Conservation (phyloP, 1,140 invertebrate species). For the Macrotrachela quadricornifera region DNA sequence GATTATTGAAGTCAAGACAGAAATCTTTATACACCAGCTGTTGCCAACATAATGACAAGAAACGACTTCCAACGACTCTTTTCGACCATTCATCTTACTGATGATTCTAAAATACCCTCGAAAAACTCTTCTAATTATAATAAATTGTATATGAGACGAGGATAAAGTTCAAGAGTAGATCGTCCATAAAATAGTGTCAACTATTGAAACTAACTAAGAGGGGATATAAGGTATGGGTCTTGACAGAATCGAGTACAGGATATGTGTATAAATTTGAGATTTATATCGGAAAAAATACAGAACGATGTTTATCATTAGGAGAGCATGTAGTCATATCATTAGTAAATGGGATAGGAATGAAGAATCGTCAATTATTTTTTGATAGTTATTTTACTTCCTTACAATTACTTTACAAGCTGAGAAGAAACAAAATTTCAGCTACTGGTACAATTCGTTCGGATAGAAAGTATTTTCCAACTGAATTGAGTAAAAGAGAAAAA, state of each 20-base stretch:
- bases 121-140: no score
- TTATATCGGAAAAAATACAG: constrained; percentile 26
- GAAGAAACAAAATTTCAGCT: constrained; percentile 6
- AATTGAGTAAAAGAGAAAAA: constrained; percentile 10
- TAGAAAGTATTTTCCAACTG: background rate
- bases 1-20: no score
- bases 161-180: constrained; percentile 1
- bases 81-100: no score
- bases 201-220: constrained; percentile 19
- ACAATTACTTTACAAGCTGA: constrained; percentile 4
- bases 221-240: constrained; percentile 20
- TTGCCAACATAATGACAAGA: no score
- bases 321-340: constrained; percentile 15
- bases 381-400: constrained; percentile 11
- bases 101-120: no score
- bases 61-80: no score
- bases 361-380: constrained; percentile 9
- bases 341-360: constrained; percentile 13
- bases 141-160: constrained; percentile 8
- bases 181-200: constrained; percentile 13
- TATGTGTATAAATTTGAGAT: constrained; percentile 29
- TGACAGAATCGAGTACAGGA: constrained; percentile 17
- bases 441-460: constrained; percentile 2
- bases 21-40: no score
- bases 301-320: constrained; percentile 10